These are phyloP conservation scores for Hozukius guyotensis DNA, from an alignment of 2,797 vertebrate species.

Conservation along the genomic window DNA sequence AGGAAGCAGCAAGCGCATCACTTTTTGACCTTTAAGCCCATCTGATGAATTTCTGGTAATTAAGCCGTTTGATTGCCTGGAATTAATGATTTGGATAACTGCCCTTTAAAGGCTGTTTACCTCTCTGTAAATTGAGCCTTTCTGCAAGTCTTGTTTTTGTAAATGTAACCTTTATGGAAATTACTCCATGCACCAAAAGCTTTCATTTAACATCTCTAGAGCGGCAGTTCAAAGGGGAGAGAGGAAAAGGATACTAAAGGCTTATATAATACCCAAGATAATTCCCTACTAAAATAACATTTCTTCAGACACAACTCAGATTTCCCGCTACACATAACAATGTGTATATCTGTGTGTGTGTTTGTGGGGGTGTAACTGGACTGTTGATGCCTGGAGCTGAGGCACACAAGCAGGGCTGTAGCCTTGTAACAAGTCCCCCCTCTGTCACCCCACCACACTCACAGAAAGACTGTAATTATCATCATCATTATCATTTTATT, in stretches of 20 bases:
- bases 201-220: slow-evolving; percentile 79
- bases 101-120: slow-evolving; percentile 91
- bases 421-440: background rate
- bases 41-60: slow-evolving; percentile 91
- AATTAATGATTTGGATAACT: slow-evolving; percentile 92
- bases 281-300: slow-evolving; percentile 60
- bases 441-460: background rate
- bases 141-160: slow-evolving; percentile 88
- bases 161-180: slow-evolving; percentile 90
- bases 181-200: slow-evolving; percentile 85
- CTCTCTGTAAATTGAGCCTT: slow-evolving; percentile 88
- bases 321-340: slow-evolving; percentile 13
- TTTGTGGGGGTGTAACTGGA: slow-evolving; percentile 3
- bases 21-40: slow-evolving; percentile 90
- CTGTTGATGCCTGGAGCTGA: slow-evolving; percentile 7
- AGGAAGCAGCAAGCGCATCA: slow-evolving; percentile 83
- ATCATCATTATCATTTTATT: background rate
- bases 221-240: slow-evolving; percentile 71
- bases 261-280: slow-evolving; percentile 63
- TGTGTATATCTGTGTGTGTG: background rate
- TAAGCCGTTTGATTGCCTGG: slow-evolving; percentile 88
- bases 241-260: slow-evolving; percentile 64
- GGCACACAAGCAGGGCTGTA: background rate
- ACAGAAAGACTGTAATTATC: background rate
- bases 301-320: slow-evolving; percentile 48